phyloP scores from a whole-genome alignment of 2,797 vertebrate genomes.

The Cetoscarus ocellatus region DNA sequence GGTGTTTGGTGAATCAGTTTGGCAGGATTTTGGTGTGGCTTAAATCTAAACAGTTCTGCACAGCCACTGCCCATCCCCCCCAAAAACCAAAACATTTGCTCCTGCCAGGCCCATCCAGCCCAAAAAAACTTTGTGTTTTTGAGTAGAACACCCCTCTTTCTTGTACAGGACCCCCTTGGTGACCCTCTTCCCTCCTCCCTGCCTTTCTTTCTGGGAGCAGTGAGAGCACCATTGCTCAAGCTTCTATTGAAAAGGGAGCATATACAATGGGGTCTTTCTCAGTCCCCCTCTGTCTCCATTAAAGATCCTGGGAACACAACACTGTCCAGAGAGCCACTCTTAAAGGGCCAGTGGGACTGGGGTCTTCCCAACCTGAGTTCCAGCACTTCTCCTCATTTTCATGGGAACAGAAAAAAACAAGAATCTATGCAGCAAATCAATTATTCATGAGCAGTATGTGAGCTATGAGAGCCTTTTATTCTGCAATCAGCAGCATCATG shows the following conservation, averaged over 20 bases:
- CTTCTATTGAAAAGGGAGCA: conserved; percentile 79
- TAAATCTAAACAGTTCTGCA: conserved; percentile 34
- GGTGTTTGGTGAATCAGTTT: conserved; percentile 31
- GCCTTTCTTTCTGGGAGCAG: conserved; percentile 71
- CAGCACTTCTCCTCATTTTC: conserved; percentile 48
- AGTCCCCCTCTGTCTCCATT: conserved; percentile 81
- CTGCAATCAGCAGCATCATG: conserved; percentile 23
- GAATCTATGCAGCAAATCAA: conserved; percentile 46
- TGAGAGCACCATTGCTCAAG: conserved; percentile 78
- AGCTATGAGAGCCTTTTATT: conserved; percentile 26
- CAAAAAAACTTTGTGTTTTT: conserved; percentile 68
- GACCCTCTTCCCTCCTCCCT: conserved; percentile 59
- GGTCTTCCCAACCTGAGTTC: conserved; percentile 55
- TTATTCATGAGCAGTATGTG: conserved; percentile 51
- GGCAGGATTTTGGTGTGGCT: conserved; percentile 32
- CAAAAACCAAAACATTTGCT: conserved; percentile 60
- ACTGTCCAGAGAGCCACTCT: conserved; percentile 75
- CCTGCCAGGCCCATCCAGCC: conserved; percentile 39
- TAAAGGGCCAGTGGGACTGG: conserved; percentile 80
- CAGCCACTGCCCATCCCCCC: conserved; percentile 51
- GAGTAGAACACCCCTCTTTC: conserved; percentile 68
- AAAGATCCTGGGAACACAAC: conserved; percentile 87
- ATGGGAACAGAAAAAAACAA: conserved; percentile 33
- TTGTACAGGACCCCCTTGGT: conserved; percentile 67
- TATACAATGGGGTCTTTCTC: conserved; percentile 88